Conservation (phyloP, 2,888 invertebrate species). For the Pterobdella sp. region DNA sequence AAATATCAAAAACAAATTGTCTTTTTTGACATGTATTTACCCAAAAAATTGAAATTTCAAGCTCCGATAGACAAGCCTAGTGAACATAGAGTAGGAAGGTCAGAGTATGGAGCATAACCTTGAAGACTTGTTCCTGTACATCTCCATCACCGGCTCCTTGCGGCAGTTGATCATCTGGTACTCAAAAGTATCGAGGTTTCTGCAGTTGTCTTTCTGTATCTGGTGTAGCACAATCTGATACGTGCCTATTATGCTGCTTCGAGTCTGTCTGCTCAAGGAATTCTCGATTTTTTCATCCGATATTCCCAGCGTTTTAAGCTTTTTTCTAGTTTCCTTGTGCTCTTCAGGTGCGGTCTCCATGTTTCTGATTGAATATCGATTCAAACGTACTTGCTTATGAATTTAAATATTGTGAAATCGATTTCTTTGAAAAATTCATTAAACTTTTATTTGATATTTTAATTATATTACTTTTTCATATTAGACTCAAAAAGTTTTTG, state of each 20-base stretch:
- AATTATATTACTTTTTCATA: no score
- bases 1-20: no score
- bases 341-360: conserved; percentile 39
- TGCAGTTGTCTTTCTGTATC: conserved; percentile 45
- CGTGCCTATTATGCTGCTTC: conserved; percentile 63
- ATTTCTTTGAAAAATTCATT: no score
- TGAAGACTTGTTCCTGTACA: neutral
- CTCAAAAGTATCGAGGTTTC: conserved; percentile 22
- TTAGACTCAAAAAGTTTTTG: no score
- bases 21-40: no score
- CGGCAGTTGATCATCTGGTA: conserved; percentile 11
- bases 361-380: neutral
- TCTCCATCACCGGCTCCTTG: neutral
- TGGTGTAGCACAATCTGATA: conserved; percentile 63
- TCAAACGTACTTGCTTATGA: no score
- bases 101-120: neutral
- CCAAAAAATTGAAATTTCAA: neutral
- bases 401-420: no score
- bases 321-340: conserved; percentile 56
- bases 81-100: neutral
- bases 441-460: no score
- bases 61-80: no score
- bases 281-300: conserved; percentile 57
- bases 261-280: conserved; percentile 57
- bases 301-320: conserved; percentile 59